These are phyloP conservation scores for Cephalophus harveyi DNA, from an alignment of 2,113 vertebrate genomes.

Conservation along the genomic window DNA sequence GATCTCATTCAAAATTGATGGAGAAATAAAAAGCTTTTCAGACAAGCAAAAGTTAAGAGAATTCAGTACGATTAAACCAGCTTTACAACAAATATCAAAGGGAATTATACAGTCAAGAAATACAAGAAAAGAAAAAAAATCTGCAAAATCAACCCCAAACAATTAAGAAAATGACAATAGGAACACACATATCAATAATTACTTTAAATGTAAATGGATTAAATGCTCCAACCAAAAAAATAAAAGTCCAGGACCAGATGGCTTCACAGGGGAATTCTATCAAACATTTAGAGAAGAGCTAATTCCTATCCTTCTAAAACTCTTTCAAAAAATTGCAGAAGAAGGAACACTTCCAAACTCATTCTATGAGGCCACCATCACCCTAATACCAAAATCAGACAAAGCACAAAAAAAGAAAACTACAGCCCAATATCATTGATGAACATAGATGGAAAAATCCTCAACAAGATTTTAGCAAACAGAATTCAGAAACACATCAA, in stretches of 20 bases:
- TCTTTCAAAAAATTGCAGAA: neutral
- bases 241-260: neutral
- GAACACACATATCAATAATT: neutral
- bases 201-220: neutral
- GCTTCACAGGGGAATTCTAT: neutral
- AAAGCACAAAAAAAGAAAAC: too few relatives aligned
- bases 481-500: too few relatives aligned
- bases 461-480: too few relatives aligned
- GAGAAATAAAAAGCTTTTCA: neutral
- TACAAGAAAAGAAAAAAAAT: neutral
- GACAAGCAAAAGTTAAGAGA: neutral
- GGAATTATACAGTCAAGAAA: neutral
- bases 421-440: too few relatives aligned
- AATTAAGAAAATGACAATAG: neutral
- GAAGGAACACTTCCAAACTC: neutral
- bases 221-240: neutral
- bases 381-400: too few relatives aligned
- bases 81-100: neutral
- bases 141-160: neutral
- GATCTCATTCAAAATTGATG: neutral
- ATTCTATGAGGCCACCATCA: neutral
- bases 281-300: neutral
- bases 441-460: too few relatives aligned
- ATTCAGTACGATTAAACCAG: neutral
- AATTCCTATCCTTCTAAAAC: neutral